phyloP scores from a whole-genome alignment of 2,113 vertebrate species.

The Potamarius usumacintae region DNA sequence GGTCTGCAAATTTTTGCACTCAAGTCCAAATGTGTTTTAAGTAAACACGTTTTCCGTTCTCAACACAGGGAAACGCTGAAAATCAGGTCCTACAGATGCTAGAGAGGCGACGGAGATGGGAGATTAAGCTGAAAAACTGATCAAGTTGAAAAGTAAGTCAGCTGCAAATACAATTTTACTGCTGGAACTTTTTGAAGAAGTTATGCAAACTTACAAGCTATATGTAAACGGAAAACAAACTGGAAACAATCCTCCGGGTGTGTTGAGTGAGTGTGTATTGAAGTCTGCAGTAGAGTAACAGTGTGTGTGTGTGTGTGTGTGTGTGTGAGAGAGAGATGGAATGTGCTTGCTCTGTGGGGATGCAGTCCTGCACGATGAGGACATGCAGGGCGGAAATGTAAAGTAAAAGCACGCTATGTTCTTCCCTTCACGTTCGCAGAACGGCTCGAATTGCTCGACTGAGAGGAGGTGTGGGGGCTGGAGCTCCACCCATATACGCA shows the following conservation, averaged over 20 bases:
- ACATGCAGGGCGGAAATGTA: slow-evolving; percentile 59
- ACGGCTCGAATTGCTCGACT: slow-evolving; percentile 51
- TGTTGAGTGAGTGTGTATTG: slow-evolving; percentile 22
- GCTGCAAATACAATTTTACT: neutral
- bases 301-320: slow-evolving; percentile 35
- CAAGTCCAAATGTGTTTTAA: neutral
- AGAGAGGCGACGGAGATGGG: neutral
- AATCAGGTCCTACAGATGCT: neutral
- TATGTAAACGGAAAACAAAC: neutral
- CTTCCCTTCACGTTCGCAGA: slow-evolving; percentile 60
- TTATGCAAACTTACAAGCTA: neutral
- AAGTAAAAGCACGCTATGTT: slow-evolving; percentile 71
- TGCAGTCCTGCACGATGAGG: slow-evolving; percentile 52
- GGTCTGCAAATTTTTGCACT: neutral
- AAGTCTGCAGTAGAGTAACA: neutral
- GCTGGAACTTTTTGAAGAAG: neutral
- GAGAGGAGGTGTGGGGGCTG: slow-evolving; percentile 55
- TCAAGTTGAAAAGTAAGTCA: neutral
- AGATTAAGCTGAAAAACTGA: neutral
- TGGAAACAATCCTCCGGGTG: slow-evolving; percentile 27
- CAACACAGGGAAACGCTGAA: neutral
- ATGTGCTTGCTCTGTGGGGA: slow-evolving; percentile 40
- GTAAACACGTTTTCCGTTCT: neutral
- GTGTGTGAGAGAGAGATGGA: slow-evolving; percentile 18
- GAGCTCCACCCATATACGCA: slow-evolving; percentile 45